Evolutionary conservation across 2,888 invertebrate genomes (phyloP), one percentile per base, ranked within the genome.

Genomic region (Ramazzottius varieornatus): DNA sequence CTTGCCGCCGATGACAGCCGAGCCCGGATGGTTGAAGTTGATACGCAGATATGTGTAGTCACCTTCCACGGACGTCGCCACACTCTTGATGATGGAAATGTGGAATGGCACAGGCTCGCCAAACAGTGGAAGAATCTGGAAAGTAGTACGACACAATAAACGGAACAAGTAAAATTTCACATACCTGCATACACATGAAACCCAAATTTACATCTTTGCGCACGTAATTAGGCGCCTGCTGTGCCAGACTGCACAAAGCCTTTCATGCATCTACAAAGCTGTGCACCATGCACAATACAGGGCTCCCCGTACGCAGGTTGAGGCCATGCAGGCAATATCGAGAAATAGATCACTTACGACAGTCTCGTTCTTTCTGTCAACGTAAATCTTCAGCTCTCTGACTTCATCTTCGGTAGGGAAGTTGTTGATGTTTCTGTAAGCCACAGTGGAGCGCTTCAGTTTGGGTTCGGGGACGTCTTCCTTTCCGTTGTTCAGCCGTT

Each of bases 61-160:
- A 2, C 98, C 93, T 78, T 99, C 98, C 20, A 96, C 90, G 0
- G 93, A 92, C 77, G 93, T 91, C 0, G 93, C 93, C 72, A 96
- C 93, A 76, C 98, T 98, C 80, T 98, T 98, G 66, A 99, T 90
- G 2, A 92, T 96, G 1, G 94, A 92, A 75, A 99, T 98, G 76
- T 99, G 98, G 77, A 92, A 98, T 66, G 98, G 96, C 67, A 92
- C 91, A 0, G 94, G 86, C 63, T 90, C 81, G 67, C 96, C 96
- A 79, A 90, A 96, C 70, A 98, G 84, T 1, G 98, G 98, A 73
- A 98, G 78, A 69, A 98, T 72, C 4, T 40, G 40, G 8, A 8
- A 40, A 20, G 20, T 20, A 40, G 20, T 40, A 8, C 13, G 40
- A 8, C 8, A 13, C 40, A 40, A 40, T 94, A 92, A 86, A 78